A percentile compares a stretch with the other conserved stretches of the same genome.
These are phyloP conservation scores for Orchesella flavescens DNA, from an alignment of 2,888 invertebrate genomes.

Conservation along the genomic window DNA sequence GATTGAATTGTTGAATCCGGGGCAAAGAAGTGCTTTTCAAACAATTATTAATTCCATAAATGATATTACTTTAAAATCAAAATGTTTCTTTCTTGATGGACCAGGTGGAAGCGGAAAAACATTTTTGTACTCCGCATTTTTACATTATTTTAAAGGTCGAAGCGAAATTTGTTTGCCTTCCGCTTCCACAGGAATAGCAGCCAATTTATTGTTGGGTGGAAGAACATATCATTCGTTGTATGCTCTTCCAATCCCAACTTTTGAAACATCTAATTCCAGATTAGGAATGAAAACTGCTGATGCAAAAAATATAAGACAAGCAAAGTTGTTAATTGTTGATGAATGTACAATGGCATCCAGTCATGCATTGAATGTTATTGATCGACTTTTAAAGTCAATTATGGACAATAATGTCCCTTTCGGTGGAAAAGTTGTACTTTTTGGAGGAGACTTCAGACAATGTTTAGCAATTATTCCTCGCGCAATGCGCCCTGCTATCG, in stretches of 20 bases:
- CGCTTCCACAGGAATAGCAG: conserved; percentile 69
- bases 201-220: conserved; percentile 68
- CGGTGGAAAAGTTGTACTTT: conserved; percentile 57
- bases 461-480: conserved; percentile 53
- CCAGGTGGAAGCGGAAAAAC: conserved; percentile 74
- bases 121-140: conserved; percentile 70
- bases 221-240: conserved; percentile 72
- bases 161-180: conserved; percentile 38
- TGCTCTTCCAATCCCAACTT: conserved; percentile 65
- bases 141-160: conserved; percentile 7
- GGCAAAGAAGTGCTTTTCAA: conserved; percentile 32
- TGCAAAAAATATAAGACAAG: conserved; percentile 48
- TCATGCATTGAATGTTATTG: conserved; percentile 68
- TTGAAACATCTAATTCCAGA: conserved; percentile 64
- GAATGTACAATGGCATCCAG: conserved; percentile 72
- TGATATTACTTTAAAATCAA: not conserved
- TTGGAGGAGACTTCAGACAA: conserved; percentile 60
- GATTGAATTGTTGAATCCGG: conserved; percentile 8
- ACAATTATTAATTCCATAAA: not conserved
- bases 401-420: conserved; percentile 47
- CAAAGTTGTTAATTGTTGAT: conserved; percentile 72
- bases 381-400: conserved; percentile 70
- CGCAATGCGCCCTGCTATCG: conserved; percentile 41
- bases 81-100: conserved; percentile 71
- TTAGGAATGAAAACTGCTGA: conserved; percentile 48